Base-by-base conservation (phyloP, 2,888 invertebrate species). In the Chrysodeixis includens region DNA sequence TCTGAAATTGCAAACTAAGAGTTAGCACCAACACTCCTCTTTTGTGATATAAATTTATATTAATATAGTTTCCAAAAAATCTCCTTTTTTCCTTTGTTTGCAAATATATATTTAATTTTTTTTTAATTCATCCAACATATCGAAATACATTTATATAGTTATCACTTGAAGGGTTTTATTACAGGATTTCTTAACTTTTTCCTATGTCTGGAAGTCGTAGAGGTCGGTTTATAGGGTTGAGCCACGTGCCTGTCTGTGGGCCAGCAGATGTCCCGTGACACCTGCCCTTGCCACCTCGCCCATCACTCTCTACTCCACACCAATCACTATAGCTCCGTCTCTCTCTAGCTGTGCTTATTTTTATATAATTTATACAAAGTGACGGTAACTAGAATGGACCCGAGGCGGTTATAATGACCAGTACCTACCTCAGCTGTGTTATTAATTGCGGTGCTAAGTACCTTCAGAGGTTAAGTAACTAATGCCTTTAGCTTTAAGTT, bases 321-420 rank as follows among this genome's bases (percentile, higher is more conserved):
- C 72, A 82, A 82, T 83, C 81, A 81, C 72, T 55, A 88, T 92
- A 89, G 76, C 70, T 66, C 88, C 76, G 86, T 94, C 94, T 86
- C 81, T 86, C 62, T 93, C 92, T 85, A 63, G 84, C 86, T 88
- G 90, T 90, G 90, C 93, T 93, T 93, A 94, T 93, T 95, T 93
- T 94, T 92, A 93, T 93, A 93, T 93, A 95, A 93, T 94, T 93
- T 94, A 94, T 94, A 93, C 93, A 89, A 91, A 91, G 90, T 93
- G 92, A 92, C 90, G 92, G 94, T 93, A 93, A 93, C 93, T 94
- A 94, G 94, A 92, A 93, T 91, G 92, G 90, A 88, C 91, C 91
- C 86, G 88, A 86, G 90, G 90, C 92, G 87, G 91, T 93, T 92
- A 90, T 92, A 93, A 93, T 93, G 92, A 90, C 90, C 90, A 89